A percentile compares a stretch with the other conserved stretches of the same genome.
These are phyloP conservation scores for Bugula neritina DNA, from an alignment of 2,888 invertebrate species.

Conservation along the genomic window DNA sequence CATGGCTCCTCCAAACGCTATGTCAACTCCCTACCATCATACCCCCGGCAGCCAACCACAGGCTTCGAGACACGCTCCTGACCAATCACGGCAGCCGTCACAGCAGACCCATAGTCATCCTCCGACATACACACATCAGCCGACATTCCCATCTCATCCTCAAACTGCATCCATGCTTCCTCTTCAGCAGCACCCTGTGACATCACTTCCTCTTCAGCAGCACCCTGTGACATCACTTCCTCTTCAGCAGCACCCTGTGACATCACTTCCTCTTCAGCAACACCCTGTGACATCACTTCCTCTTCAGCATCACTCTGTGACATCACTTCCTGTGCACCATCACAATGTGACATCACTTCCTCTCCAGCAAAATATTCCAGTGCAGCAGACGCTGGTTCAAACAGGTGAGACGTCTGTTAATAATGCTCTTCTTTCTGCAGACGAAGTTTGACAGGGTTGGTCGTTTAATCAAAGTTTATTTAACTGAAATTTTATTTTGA, in stretches of 20 bases:
- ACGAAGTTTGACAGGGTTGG: too few relatives aligned
- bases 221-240: background rate
- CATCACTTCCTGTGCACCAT: background rate
- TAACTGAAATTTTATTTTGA: too few relatives aligned
- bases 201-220: background rate
- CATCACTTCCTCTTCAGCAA: background rate
- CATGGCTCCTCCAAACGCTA: constrained; percentile 14
- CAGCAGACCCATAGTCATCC: background rate
- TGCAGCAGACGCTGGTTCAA: background rate
- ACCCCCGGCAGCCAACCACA: background rate
- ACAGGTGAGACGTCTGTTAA: background rate
- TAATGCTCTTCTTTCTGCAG: too few relatives aligned
- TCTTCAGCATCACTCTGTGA: background rate
- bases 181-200: background rate
- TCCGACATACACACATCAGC: background rate
- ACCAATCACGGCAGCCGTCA: background rate
- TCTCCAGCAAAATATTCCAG: background rate
- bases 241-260: background rate
- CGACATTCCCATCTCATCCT: background rate
- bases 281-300: background rate
- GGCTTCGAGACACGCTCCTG: background rate
- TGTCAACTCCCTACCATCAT: constrained; percentile 18
- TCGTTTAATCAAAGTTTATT: too few relatives aligned
- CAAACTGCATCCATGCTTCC: background rate
- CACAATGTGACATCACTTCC: background rate